Evolutionary conservation across 2,888 invertebrate species (phyloP).

Genomic region (Microchrysa polita): DNA sequence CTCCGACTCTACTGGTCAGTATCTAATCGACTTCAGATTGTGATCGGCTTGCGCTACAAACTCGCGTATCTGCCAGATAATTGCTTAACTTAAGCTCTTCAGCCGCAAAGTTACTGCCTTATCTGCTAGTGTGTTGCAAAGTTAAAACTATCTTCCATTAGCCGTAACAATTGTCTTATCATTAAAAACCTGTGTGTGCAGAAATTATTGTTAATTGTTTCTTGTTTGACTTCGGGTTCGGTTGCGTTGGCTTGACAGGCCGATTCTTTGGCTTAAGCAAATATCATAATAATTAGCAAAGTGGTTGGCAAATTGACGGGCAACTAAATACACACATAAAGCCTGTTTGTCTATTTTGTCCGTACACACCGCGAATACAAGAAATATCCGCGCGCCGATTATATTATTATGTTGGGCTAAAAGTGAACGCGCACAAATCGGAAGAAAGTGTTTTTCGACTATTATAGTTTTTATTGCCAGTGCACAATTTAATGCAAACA

Average conservation of each 20-base stretch:
- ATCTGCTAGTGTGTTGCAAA: neutral
- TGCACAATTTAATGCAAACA: neutral
- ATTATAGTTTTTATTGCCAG: slow-evolving; percentile 8
- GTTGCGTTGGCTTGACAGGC: too few relatives aligned
- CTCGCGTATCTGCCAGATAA: slow-evolving; percentile 17
- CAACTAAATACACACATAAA: too few relatives aligned
- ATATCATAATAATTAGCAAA: too few relatives aligned
- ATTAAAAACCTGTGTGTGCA: too few relatives aligned
- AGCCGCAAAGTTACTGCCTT: neutral
- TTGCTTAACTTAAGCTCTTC: neutral
- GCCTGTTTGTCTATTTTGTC: too few relatives aligned
- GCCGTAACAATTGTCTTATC: neutral
- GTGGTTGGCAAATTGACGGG: too few relatives aligned
- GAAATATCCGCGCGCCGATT: too few relatives aligned
- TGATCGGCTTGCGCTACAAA: neutral
- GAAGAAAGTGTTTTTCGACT: slow-evolving; percentile 38
- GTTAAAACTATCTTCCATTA: neutral
- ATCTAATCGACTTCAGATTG: slow-evolving; percentile 5
- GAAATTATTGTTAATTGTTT: too few relatives aligned
- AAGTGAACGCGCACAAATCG: slow-evolving; percentile 22
- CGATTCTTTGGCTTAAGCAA: too few relatives aligned
- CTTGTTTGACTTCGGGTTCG: too few relatives aligned
- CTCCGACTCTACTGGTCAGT: neutral
- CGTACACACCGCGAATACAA: too few relatives aligned
- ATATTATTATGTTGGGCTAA: neutral